Evolutionary conservation across 1,140 invertebrate genomes (phyloP).

Genomic region (Eueides isabella): DNA sequence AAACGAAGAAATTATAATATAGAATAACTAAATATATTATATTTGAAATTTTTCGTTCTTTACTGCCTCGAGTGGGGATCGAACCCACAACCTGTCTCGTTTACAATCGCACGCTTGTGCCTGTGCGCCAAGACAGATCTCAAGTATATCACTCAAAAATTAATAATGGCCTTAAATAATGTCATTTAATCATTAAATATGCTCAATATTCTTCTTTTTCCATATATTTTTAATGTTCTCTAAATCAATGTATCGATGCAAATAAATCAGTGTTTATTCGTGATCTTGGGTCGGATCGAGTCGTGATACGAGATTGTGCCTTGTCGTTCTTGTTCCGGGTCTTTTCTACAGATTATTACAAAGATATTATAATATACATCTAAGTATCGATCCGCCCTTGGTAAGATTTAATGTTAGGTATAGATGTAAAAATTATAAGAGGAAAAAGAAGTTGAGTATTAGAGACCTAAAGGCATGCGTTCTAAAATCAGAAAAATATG

Average conservation of each 20-base stretch:
- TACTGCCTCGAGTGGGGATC: background rate
- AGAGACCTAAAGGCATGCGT: no score
- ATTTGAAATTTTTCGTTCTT: no score
- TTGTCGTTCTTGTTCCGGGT: slow-evolving; percentile 29
- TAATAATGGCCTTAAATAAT: no score
- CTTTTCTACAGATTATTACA: slow-evolving; percentile 14
- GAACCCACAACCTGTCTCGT: background rate
- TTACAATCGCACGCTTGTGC: no score
- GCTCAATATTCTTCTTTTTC: no score
- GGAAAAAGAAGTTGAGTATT: background rate
- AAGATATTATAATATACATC: background rate
- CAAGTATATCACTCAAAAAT: no score
- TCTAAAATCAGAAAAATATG: no score
- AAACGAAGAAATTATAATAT: no score
- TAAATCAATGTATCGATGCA: slow-evolving; percentile 27
- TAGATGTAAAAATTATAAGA: background rate
- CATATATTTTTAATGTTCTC: slow-evolving; percentile 1
- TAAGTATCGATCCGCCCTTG: background rate
- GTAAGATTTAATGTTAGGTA: background rate
- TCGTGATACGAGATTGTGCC: slow-evolving; percentile 41
- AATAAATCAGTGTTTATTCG: slow-evolving; percentile 42
- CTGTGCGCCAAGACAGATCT: no score
- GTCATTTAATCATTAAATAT: background rate
- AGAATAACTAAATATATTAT: no score
- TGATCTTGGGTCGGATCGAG: slow-evolving; percentile 40